Conservation (phyloP, 35 echinoderm and acorn worm genomes). For the Lytechinus variegatus region DNA sequence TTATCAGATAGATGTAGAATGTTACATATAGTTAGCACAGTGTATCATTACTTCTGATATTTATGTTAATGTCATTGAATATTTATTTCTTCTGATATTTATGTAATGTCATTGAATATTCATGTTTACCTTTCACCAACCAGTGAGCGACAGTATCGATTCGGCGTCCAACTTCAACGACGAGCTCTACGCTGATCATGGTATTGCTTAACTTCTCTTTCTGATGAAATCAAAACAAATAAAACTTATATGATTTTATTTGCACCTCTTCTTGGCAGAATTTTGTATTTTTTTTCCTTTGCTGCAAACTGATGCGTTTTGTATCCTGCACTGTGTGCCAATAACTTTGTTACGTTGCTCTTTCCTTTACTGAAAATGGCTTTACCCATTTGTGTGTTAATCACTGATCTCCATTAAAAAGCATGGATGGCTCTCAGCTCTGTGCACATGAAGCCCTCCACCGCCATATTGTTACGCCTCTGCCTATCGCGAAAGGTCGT, state of each 20-base stretch:
- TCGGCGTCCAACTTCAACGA: slow-evolving; percentile 38
- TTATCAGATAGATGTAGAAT: background rate
- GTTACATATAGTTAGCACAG: background rate
- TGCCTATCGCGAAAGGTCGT: background rate
- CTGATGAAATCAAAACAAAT: background rate
- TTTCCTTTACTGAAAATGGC: background rate
- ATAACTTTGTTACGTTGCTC: slow-evolving; percentile 1
- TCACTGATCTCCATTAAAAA: background rate
- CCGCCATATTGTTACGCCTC: background rate
- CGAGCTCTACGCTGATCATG: slow-evolving; percentile 61
- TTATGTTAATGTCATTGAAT: background rate
- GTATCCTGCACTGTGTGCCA: slow-evolving; percentile 8
- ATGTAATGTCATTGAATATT: slow-evolving; percentile 9
- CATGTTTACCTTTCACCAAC: background rate
- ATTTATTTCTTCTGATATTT: background rate
- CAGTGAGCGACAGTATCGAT: background rate
- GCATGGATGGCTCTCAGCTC: background rate
- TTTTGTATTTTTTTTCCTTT: background rate
- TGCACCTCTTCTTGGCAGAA: background rate
- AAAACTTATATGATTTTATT: background rate
- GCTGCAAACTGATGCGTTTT: slow-evolving; percentile 10
- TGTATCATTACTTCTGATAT: background rate
- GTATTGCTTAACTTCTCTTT: slow-evolving; percentile 56
- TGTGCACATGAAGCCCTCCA: background rate
- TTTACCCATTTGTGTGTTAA: background rate